Evolutionary conservation across 2,797 vertebrate species (phyloP).

Genomic region (Tiaroga cobitis): DNA sequence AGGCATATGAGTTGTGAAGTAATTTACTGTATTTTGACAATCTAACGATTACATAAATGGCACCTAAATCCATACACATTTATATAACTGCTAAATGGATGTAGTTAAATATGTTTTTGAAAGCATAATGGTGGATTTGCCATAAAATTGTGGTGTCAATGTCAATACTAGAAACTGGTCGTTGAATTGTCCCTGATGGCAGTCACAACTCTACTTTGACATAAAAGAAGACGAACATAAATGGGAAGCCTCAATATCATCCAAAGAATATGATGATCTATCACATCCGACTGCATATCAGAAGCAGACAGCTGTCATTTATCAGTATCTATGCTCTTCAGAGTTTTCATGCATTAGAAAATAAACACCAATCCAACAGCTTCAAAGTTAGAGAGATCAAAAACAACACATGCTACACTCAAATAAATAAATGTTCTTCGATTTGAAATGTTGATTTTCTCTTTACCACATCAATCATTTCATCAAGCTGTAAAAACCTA

Average conservation of each 20-base stretch:
- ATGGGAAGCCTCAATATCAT: not conserved
- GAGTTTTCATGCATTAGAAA: not conserved
- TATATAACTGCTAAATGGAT: not conserved
- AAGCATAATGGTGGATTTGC: not conserved
- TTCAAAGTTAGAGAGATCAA: not conserved
- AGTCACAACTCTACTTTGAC: not conserved
- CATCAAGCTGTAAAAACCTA: not conserved
- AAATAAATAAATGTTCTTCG: not conserved
- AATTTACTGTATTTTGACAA: not conserved
- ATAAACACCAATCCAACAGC: not conserved
- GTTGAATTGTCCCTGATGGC: not conserved
- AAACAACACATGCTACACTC: not conserved
- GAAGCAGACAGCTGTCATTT: not conserved
- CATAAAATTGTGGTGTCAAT: too few relatives aligned
- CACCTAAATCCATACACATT: not conserved
- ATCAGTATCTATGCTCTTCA: not conserved
- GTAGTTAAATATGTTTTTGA: not conserved
- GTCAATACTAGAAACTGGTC: not conserved
- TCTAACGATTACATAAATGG: constrained; percentile 6
- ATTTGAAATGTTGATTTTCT: not conserved
- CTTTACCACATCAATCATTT: not conserved
- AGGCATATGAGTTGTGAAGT: not conserved
- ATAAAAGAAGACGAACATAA: not conserved
- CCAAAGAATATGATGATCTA: not conserved
- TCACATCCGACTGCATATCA: not conserved